Conservation (phyloP, 2,797 vertebrate genomes). For the Pseudochaenichthys georgianus region DNA sequence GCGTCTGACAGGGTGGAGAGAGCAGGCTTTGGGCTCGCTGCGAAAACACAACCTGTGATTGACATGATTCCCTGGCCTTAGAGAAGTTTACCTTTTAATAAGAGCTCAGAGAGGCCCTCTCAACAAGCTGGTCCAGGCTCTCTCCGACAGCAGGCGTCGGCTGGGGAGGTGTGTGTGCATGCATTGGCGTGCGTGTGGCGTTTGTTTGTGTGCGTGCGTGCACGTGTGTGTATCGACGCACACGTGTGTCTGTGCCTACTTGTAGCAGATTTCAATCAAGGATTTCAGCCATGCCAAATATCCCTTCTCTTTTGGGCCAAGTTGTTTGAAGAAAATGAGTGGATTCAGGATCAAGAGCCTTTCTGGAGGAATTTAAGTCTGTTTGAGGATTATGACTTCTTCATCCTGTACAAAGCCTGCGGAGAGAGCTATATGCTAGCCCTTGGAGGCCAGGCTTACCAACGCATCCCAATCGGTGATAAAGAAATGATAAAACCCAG, state of each 20-base stretch:
- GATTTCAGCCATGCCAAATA: slow-evolving; percentile 81
- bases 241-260: slow-evolving; percentile 64
- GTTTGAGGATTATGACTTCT: slow-evolving; percentile 91
- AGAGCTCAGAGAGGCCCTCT: slow-evolving; percentile 83
- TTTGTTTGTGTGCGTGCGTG: slow-evolving; percentile 12
- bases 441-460: slow-evolving; percentile 80
- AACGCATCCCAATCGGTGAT: slow-evolving; percentile 74
- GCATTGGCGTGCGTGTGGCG: slow-evolving; percentile 36
- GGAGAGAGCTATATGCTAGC: slow-evolving; percentile 80
- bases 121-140: slow-evolving; percentile 64
- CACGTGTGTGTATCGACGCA: slow-evolving; percentile 18
- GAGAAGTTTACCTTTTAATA: slow-evolving; percentile 90
- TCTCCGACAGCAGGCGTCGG: slow-evolving; percentile 60
- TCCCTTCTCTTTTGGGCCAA: slow-evolving; percentile 80
- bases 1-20: slow-evolving; percentile 87
- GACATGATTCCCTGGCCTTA: slow-evolving; percentile 83
- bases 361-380: slow-evolving; percentile 89
- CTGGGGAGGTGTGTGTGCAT: slow-evolving; percentile 49
- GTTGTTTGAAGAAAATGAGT: slow-evolving; percentile 89
- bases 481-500: slow-evolving; percentile 76
- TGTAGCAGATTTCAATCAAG: slow-evolving; percentile 87
- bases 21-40: slow-evolving; percentile 81
- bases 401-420: slow-evolving; percentile 88
- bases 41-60: slow-evolving; percentile 85
- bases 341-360: slow-evolving; percentile 90